Conservation (phyloP, 2,888 invertebrate genomes). For the Aphodius sticticus region DNA sequence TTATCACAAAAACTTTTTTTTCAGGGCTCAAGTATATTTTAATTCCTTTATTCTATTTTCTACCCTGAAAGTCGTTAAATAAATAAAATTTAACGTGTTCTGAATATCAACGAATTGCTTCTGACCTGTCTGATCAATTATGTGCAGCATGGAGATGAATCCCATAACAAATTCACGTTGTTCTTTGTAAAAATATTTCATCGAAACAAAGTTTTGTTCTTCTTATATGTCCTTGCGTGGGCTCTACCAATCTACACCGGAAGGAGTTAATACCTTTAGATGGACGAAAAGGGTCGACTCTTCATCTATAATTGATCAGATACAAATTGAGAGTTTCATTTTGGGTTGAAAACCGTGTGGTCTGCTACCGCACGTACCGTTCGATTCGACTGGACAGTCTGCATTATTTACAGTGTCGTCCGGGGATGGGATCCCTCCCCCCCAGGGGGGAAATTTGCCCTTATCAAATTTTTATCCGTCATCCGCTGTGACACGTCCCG, state of each 20-base stretch:
- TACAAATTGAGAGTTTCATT: conserved; percentile 21
- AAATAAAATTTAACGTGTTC: too few species aligned
- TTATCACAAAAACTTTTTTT: not conserved
- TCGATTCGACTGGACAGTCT: conserved; percentile 16
- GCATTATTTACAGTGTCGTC: conserved; percentile 7
- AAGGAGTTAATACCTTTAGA: not conserved
- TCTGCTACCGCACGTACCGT: conserved; percentile 7
- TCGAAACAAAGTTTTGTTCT: not conserved
- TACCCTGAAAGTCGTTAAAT: too few species aligned
- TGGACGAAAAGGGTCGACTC: not conserved
- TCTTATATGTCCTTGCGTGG: not conserved
- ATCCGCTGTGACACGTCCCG: conserved; percentile 20
- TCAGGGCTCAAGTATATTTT: not conserved
- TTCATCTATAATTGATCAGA: conserved; percentile 5
- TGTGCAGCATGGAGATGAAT: not conserved
- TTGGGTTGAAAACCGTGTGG: not conserved
- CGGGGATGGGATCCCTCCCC: conserved; percentile 23
- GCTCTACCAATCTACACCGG: not conserved
- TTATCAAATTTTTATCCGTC: conserved; percentile 55
- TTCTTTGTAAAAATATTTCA: not conserved
- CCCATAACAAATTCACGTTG: not conserved
- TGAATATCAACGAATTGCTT: not conserved
- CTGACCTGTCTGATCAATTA: not conserved
- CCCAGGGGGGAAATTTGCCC: conserved; percentile 56
- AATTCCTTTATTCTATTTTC: not conserved